These are phyloP conservation scores for Pollenia angustigena DNA, from an alignment of 2,888 invertebrate species.

Conservation along the genomic window DNA sequence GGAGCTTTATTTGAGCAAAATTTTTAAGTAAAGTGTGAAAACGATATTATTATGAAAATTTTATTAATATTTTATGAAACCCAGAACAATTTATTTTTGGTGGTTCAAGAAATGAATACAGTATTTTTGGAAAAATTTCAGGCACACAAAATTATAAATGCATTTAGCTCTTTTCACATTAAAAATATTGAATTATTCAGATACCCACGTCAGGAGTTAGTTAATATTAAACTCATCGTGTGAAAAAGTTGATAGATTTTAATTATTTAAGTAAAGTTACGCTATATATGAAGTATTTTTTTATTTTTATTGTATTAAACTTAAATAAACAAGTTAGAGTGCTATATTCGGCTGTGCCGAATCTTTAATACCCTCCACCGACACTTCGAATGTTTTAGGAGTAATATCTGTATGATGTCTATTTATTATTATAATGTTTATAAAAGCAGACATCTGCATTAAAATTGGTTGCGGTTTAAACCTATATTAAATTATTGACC, in stretches of 20 bases:
- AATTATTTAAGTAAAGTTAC: slow-evolving; percentile 37
- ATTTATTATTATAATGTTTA: no score
- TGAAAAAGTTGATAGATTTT: slow-evolving; percentile 45
- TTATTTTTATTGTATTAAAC: slow-evolving; percentile 39
- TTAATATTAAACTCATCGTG: slow-evolving; percentile 42
- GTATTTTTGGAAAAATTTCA: slow-evolving; percentile 47
- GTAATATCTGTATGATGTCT: no score
- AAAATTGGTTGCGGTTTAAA: no score
- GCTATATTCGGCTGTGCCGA: no score
- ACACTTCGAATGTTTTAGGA: no score
- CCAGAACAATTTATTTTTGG: slow-evolving; percentile 43
- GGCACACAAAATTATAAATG: slow-evolving; percentile 50
- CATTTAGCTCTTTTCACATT: slow-evolving; percentile 43
- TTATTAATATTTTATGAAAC: slow-evolving; percentile 47
- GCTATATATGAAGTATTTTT: slow-evolving; percentile 43
- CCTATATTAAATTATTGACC: no score
- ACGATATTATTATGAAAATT: slow-evolving; percentile 6
- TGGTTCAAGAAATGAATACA: slow-evolving; percentile 56
- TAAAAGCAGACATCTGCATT: no score
- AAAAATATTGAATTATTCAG: slow-evolving; percentile 45
- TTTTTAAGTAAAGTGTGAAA: no score
- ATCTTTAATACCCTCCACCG: no score
- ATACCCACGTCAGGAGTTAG: slow-evolving; percentile 29
- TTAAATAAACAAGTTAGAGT: no score
- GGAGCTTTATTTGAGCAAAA: no score